Conservation (phyloP, 2,797 vertebrate genomes). For the Steatocranus sp. region DNA sequence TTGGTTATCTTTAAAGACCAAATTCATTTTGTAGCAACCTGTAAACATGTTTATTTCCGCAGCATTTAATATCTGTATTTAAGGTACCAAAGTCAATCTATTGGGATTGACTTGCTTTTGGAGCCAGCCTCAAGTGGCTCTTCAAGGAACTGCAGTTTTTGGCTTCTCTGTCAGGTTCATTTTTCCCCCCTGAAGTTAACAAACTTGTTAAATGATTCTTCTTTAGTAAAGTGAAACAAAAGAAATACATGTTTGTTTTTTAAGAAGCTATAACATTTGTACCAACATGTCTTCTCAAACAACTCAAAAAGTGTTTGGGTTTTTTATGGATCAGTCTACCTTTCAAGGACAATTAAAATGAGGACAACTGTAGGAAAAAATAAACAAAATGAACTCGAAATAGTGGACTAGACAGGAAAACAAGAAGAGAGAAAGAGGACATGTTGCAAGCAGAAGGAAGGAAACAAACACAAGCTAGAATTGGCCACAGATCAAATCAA, state of each 20-base stretch:
- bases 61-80: neutral
- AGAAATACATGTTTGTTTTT: neutral
- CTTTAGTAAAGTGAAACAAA: neutral
- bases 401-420: neutral
- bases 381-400: neutral
- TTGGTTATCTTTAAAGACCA: neutral
- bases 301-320: too few species aligned
- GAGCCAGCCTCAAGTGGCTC: neutral
- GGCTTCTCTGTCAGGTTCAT: neutral
- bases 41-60: neutral
- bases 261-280: neutral
- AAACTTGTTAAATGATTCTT: neutral
- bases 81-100: neutral
- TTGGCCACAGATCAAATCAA: constrained; percentile 23
- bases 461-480: constrained; percentile 3
- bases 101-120: neutral
- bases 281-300: neutral
- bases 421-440: neutral
- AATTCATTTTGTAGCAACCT: neutral
- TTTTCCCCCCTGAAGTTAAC: neutral
- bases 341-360: neutral
- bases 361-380: neutral
- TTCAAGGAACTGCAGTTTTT: neutral
- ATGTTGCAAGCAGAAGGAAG: neutral
- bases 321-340: neutral